These are phyloP conservation scores for Plebejus argus DNA, from an alignment of 2,888 invertebrate genomes.

Conservation along the genomic window DNA sequence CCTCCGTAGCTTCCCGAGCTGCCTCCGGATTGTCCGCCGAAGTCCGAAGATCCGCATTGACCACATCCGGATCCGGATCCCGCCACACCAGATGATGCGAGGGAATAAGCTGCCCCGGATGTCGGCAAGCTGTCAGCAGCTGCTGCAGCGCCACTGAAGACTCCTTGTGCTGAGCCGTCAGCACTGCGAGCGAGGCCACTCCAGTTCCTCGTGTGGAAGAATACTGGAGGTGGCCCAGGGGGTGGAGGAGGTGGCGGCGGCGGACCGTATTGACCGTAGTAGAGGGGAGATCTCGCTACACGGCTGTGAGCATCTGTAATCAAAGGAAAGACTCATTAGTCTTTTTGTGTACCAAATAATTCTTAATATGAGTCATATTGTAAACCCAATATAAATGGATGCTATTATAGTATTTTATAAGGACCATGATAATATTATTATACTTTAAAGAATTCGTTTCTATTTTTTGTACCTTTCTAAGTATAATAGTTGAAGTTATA, in stretches of 20 bases:
- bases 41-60: constrained; percentile 35
- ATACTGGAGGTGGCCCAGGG: constrained; percentile 44
- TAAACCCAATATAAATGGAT: no score
- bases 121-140: constrained; percentile 48
- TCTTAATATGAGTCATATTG: no score
- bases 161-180: constrained; percentile 53
- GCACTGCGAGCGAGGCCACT: constrained; percentile 53
- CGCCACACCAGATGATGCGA: constrained; percentile 38
- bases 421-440: no score
- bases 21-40: constrained; percentile 34
- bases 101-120: constrained; percentile 52
- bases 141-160: constrained; percentile 58
- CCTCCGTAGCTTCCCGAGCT: constrained; percentile 32
- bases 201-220: constrained; percentile 60
- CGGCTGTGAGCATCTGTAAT: constrained; percentile 49
- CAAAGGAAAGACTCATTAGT: constrained; percentile 17
- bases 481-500: constrained; percentile 9
- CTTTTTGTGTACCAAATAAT: background rate
- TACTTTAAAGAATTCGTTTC: background rate
- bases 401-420: background rate
- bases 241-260: constrained; percentile 41
- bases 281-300: constrained; percentile 49
- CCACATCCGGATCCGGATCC: constrained; percentile 33
- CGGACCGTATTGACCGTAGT: constrained; percentile 31
- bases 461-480: background rate